Conservation (phyloP, 2,888 invertebrate genomes). For the Cheilosia vulpina region DNA sequence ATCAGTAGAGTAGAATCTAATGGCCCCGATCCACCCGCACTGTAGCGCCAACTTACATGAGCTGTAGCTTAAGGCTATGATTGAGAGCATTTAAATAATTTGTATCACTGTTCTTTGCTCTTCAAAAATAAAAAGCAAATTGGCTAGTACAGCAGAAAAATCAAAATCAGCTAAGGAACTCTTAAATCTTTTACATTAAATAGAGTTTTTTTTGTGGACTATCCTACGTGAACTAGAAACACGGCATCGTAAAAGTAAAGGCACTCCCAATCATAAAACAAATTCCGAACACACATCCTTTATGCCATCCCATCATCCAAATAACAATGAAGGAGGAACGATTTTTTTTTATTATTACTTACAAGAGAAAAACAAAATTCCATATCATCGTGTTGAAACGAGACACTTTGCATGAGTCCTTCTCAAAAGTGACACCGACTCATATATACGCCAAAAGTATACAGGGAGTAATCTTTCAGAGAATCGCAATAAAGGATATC, state of each 20-base stretch:
- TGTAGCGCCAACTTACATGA: no score
- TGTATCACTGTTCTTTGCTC: no score
- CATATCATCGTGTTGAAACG: conserved; percentile 62
- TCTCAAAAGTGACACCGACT: not conserved
- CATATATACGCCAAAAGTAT: not conserved
- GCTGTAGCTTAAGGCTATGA: no score
- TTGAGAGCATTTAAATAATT: no score
- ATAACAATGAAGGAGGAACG: conserved; percentile 27
- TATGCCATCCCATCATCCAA: conserved; percentile 1
- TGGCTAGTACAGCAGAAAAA: not conserved
- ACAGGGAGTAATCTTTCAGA: conserved; percentile 31
- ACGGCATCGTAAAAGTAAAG: conserved; percentile 43
- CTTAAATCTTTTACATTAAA: conserved; percentile 3
- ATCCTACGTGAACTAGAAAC: not conserved
- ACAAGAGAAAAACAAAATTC: conserved; percentile 41
- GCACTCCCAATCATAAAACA: conserved; percentile 50
- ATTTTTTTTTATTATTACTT: conserved; percentile 27
- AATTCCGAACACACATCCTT: conserved; percentile 18
- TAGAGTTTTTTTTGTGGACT: conserved; percentile 6
- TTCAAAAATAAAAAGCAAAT: no score
- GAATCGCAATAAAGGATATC: conserved; percentile 7
- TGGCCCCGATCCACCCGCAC: no score
- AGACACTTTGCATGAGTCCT: conserved; percentile 55
- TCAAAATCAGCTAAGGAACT: conserved; percentile 13
- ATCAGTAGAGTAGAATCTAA: no score